Evolutionary conservation across 2,888 invertebrate species (phyloP).

Genomic region (Cephonodes hylas): DNA sequence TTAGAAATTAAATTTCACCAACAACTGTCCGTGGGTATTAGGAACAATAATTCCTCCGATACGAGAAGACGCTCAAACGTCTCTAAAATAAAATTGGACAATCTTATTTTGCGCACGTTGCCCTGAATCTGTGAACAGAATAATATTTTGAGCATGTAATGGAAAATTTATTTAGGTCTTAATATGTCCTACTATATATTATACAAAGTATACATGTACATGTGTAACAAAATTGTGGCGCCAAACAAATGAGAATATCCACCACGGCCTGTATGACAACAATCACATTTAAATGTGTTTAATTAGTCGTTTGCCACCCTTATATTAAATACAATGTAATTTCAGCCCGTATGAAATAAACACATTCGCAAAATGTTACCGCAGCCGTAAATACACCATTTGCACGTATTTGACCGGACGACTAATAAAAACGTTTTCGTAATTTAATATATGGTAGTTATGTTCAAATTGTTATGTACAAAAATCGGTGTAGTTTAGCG

Average conservation of each 20-base stretch:
- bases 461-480: constrained; percentile 37
- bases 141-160: not conserved
- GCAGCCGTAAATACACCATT: constrained; percentile 4
- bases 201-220: not conserved
- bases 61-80: constrained; percentile 41
- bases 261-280: not conserved
- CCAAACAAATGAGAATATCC: not conserved
- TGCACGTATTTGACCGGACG: constrained; percentile 1
- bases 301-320: not conserved
- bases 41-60: constrained; percentile 48
- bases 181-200: not conserved
- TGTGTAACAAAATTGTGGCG: not conserved
- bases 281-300: not conserved
- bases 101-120: constrained; percentile 19
- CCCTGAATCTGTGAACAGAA: not conserved
- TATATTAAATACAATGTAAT: not conserved
- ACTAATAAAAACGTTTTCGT: constrained; percentile 10
- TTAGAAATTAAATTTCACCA: constrained; percentile 62
- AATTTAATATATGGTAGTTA: constrained; percentile 30
- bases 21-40: constrained; percentile 47
- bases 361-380: constrained; percentile 1
- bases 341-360: not conserved
- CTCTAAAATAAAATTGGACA: constrained; percentile 48
- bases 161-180: not conserved
- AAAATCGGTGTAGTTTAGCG: constrained; percentile 38